Conservation (phyloP, 64 coral and sea anemone genomes). For the Trachythela sp. region DNA sequence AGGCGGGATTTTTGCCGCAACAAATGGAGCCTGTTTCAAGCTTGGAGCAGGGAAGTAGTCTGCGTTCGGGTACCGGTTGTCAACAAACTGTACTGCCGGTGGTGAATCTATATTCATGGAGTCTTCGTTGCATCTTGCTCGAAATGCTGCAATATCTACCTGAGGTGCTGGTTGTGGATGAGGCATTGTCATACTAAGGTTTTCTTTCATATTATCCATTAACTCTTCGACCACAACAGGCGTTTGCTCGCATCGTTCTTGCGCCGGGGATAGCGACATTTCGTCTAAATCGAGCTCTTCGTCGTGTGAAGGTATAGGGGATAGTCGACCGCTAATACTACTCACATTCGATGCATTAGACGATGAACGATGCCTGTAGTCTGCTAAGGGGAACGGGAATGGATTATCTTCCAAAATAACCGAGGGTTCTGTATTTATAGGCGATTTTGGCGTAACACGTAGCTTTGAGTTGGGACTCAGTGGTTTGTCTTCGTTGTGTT, state of each 20-base stretch:
- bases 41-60: neutral
- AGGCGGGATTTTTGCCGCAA: neutral
- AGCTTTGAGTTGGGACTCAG: neutral
- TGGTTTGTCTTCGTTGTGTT: neutral
- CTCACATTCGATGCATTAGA: conserved; percentile 17
- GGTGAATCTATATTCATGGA: neutral
- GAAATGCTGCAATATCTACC: neutral
- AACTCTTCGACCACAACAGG: neutral
- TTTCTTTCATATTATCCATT: conserved; percentile 23
- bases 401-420: conserved; percentile 14
- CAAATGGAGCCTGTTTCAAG: neutral
- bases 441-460: neutral
- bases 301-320: neutral
- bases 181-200: neutral
- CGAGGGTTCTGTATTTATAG: neutral
- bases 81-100: neutral
- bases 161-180: neutral
- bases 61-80: neutral
- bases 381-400: neutral
- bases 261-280: neutral
- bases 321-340: neutral
- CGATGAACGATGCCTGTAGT: neutral
- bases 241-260: neutral
- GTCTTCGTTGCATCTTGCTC: neutral
- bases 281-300: neutral